Evolutionary conservation across 2,888 invertebrate genomes (phyloP).

Genomic region (Oligia fasciuncula): DNA sequence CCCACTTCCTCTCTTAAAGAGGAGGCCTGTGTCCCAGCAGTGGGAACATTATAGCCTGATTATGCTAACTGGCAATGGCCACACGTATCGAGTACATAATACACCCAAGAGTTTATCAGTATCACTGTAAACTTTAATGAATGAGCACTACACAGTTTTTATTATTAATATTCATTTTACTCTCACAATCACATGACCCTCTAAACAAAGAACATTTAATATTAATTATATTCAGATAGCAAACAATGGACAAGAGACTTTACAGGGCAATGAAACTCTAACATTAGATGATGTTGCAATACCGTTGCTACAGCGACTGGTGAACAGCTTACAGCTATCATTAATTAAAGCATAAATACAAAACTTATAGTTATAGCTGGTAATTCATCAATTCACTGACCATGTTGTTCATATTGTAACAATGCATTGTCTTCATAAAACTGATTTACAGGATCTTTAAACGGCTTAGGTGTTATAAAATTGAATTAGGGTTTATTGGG

Average conservation of each 20-base stretch:
- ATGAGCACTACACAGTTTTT: slow-evolving; percentile 22
- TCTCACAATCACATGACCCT: slow-evolving; percentile 16
- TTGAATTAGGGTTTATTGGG: not conserved
- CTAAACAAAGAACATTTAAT: slow-evolving; percentile 56
- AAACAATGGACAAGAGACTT: slow-evolving; percentile 55
- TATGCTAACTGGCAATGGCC: not conserved
- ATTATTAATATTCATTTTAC: slow-evolving; percentile 11
- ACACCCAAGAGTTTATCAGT: slow-evolving; percentile 6
- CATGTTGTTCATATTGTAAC: slow-evolving; percentile 4
- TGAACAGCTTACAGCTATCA: slow-evolving; percentile 71
- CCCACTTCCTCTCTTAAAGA: not conserved
- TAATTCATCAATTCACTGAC: slow-evolving; percentile 48
- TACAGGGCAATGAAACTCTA: slow-evolving; percentile 53
- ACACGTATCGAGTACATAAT: not conserved
- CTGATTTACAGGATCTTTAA: not conserved
- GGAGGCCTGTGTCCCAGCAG: too few relatives aligned
- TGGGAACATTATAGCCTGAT: not conserved
- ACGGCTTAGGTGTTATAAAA: not conserved
- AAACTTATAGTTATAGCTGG: slow-evolving; percentile 39
- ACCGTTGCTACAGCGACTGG: slow-evolving; percentile 66
- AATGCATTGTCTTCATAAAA: not conserved
- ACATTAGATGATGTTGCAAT: slow-evolving; percentile 65
- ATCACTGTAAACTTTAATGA: slow-evolving; percentile 14
- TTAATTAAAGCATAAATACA: slow-evolving; percentile 76
- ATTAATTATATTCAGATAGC: slow-evolving; percentile 60